These are phyloP conservation scores for Tenodera sinensis DNA, from an alignment of 2,888 invertebrate species.

Conservation along the genomic window DNA sequence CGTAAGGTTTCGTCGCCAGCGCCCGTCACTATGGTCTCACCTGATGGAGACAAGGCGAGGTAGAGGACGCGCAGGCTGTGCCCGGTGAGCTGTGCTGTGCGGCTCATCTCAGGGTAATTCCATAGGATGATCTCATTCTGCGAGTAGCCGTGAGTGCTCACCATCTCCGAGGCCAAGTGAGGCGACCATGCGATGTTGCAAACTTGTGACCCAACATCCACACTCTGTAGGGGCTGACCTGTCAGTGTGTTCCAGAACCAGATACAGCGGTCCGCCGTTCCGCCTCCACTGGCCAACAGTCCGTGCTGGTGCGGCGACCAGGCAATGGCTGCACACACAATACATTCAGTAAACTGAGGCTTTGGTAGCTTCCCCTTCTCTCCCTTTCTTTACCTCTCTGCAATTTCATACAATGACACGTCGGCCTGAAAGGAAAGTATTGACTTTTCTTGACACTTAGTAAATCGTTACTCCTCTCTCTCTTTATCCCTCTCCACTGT, in stretches of 20 bases:
- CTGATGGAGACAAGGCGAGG: constrained; percentile 94
- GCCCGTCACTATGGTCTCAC: constrained; percentile 97
- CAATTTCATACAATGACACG: too few relatives aligned
- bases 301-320: constrained; percentile 99
- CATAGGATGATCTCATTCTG: constrained; percentile 98
- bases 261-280: constrained; percentile 94
- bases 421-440: too few relatives aligned
- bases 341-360: too few relatives aligned
- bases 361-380: too few relatives aligned
- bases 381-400: too few relatives aligned
- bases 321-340: constrained; percentile 68
- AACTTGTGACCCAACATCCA: constrained; percentile 97
- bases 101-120: constrained; percentile 96
- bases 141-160: constrained; percentile 95
- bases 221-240: constrained; percentile 96
- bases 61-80: constrained; percentile 95
- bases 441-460: too few relatives aligned
- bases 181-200: constrained; percentile 95
- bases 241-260: constrained; percentile 98
- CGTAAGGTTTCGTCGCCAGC: constrained; percentile 97
- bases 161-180: constrained; percentile 38
- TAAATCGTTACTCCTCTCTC: too few relatives aligned
- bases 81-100: constrained; percentile 94
- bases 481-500: too few relatives aligned
- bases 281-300: constrained; percentile 93